Percentiles rank a stretch among this genome's conserved stretches.
Evolutionary conservation across 2,113 vertebrate genomes (phyloP).

Genomic region (Misgurnus anguillicaudatus): DNA sequence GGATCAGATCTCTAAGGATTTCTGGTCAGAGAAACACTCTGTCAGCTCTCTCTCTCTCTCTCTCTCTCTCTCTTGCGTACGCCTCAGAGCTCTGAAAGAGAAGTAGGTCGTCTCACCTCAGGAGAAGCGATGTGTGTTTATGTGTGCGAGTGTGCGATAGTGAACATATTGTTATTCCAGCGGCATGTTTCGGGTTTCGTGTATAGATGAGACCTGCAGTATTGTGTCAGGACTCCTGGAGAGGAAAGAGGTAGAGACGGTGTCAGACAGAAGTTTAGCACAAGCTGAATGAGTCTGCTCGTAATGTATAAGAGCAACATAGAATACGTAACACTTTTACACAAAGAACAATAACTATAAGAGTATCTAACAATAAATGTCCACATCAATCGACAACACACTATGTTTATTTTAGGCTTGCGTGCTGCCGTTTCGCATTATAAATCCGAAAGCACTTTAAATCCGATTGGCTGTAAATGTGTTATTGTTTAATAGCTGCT

Average conservation of each 20-base stretch:
- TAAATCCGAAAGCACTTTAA: too few relatives aligned
- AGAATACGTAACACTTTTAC: too few relatives aligned
- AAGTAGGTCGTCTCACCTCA: slow-evolving; percentile 44
- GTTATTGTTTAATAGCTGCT: too few relatives aligned
- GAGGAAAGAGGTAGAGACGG: slow-evolving; percentile 3
- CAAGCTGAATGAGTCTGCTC: too few relatives aligned
- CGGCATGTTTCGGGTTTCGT: background rate
- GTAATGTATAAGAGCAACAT: too few relatives aligned
- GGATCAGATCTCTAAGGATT: slow-evolving; percentile 29
- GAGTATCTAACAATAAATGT: too few relatives aligned
- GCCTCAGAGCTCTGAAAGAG: slow-evolving; percentile 29
- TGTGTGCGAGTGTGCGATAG: slow-evolving; percentile 15
- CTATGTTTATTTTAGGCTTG: too few relatives aligned
- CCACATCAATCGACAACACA: too few relatives aligned
- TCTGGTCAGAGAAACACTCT: slow-evolving; percentile 32
- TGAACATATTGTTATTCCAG: slow-evolving; percentile 30
- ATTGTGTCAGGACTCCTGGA: slow-evolving; percentile 13
- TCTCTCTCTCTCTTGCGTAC: slow-evolving; percentile 10
- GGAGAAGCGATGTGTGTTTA: slow-evolving; percentile 23
- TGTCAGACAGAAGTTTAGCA: background rate
- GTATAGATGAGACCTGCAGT: background rate
- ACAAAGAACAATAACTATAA: too few relatives aligned
- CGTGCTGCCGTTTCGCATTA: too few relatives aligned
- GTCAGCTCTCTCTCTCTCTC: slow-evolving; percentile 19
- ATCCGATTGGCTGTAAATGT: too few relatives aligned